phyloP scores from a whole-genome alignment of 2,888 invertebrate genomes.

The Mellilla xanthometata region DNA sequence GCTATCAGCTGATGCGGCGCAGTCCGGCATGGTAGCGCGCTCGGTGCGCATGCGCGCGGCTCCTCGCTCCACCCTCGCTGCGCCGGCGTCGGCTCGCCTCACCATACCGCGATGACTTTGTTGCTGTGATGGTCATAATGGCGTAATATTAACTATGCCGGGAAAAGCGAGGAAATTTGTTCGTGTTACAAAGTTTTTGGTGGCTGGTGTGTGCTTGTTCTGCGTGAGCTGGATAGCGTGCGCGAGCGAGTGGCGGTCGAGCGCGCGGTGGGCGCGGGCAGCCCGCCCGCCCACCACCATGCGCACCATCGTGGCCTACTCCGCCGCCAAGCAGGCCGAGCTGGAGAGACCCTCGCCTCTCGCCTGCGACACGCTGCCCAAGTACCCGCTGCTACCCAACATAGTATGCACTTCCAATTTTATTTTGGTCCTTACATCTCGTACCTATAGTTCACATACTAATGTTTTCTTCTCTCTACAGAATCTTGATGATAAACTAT shows the following conservation, averaged over 20 bases:
- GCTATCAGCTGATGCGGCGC: conserved; percentile 77
- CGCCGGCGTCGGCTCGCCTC: conserved; percentile 36
- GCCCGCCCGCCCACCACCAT: conserved; percentile 57
- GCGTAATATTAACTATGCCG: conserved; percentile 50
- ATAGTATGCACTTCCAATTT: conserved; percentile 52
- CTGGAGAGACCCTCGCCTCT: conserved; percentile 72
- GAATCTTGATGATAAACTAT: too few species aligned
- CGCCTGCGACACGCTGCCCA: conserved; percentile 64
- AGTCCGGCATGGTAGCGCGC: conserved; percentile 76
- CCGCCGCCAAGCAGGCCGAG: conserved; percentile 79
- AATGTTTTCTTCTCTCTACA: too few species aligned
- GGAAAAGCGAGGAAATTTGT: conserved; percentile 56
- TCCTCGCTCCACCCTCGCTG: conserved; percentile 50
- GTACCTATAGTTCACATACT: too few species aligned
- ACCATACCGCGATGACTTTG: conserved; percentile 6
- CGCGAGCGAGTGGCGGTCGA: conserved; percentile 53
- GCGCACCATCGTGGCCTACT: conserved; percentile 84
- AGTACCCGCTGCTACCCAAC: conserved; percentile 54
- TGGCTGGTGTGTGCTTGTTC: conserved; percentile 67
- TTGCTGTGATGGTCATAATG: conserved; percentile 23
- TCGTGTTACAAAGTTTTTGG: conserved; percentile 61
- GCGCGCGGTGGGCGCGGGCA: conserved; percentile 28
- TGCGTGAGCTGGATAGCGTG: conserved; percentile 73
- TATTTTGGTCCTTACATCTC: neutral
- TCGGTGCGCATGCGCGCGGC: conserved; percentile 68